A percentile compares a stretch with the other conserved stretches of the same genome.
Evolutionary conservation across 2,888 invertebrate species (phyloP).

Genomic region (Ctenicera cuprea): DNA sequence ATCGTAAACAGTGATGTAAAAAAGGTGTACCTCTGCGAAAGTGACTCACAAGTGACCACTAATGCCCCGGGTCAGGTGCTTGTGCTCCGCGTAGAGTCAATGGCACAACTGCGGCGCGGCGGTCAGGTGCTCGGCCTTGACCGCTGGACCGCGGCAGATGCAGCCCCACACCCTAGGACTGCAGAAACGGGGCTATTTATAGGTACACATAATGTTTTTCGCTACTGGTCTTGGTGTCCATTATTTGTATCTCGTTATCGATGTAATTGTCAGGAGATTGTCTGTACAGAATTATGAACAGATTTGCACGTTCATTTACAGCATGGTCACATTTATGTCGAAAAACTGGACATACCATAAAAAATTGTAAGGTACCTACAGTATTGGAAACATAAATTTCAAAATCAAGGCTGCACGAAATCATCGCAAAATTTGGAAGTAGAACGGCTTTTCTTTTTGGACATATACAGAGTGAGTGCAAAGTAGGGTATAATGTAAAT

Average conservation of each 20-base stretch:
- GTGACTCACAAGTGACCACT: constrained; percentile 31
- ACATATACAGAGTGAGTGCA: too few relatives aligned
- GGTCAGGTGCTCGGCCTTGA: constrained; percentile 68
- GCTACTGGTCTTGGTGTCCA: constrained; percentile 32
- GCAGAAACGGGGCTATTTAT: constrained; percentile 46
- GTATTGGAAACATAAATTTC: too few relatives aligned
- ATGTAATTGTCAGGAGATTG: not conserved
- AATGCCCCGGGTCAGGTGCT: constrained; percentile 50
- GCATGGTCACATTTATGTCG: too few relatives aligned
- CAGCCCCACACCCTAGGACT: constrained; percentile 56
- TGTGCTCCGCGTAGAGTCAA: constrained; percentile 66
- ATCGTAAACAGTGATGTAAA: constrained; percentile 17
- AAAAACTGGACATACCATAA: too few relatives aligned
- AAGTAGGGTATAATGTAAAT: too few relatives aligned
- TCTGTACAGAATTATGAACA: not conserved
- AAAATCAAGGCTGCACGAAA: too few relatives aligned
- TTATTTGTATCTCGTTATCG: constrained; percentile 1
- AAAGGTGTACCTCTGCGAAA: constrained; percentile 29
- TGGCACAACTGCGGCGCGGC: constrained; percentile 66
- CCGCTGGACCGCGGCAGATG: constrained; percentile 64
- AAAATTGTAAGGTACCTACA: too few relatives aligned
- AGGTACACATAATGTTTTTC: constrained; percentile 23
- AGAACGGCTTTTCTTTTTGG: too few relatives aligned
- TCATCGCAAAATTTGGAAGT: too few relatives aligned
- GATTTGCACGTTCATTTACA: too few relatives aligned